These are phyloP conservation scores for Sebastes iracundus DNA, from an alignment of 2,797 vertebrate genomes.

Conservation along the genomic window DNA sequence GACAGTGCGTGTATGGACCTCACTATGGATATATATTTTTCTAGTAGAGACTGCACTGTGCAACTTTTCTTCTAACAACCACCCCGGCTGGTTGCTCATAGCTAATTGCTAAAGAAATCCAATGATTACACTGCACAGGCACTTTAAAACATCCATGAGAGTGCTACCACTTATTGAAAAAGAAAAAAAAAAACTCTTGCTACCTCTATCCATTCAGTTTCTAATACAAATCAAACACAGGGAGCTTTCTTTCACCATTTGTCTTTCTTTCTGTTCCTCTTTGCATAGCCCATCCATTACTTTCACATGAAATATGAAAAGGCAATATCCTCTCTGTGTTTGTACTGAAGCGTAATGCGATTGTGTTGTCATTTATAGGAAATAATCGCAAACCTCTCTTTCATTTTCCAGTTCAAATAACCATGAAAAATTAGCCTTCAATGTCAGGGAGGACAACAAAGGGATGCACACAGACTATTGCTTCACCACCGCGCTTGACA, in stretches of 20 bases:
- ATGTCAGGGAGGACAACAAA: slow-evolving; percentile 94
- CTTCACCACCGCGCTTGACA: slow-evolving; percentile 85
- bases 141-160: slow-evolving; percentile 80
- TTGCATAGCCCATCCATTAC: slow-evolving; percentile 89
- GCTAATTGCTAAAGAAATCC: slow-evolving; percentile 84
- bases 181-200: slow-evolving; percentile 53
- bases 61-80: slow-evolving; percentile 70
- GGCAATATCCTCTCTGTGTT: slow-evolving; percentile 92
- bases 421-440: slow-evolving; percentile 99
- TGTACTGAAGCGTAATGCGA: slow-evolving; percentile 96
- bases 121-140: slow-evolving; percentile 79
- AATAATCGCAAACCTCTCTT: slow-evolving; percentile 95
- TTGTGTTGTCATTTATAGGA: slow-evolving; percentile 99
- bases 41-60: slow-evolving; percentile 36
- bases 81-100: slow-evolving; percentile 75
- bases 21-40: slow-evolving; percentile 48
- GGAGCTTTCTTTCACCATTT: slow-evolving; percentile 82
- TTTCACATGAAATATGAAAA: slow-evolving; percentile 94
- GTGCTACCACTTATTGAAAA: slow-evolving; percentile 79
- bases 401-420: slow-evolving; percentile 99
- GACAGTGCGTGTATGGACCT: background rate
- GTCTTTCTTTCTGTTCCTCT: slow-evolving; percentile 85
- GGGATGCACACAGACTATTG: slow-evolving; percentile 83
- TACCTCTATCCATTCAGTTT: slow-evolving; percentile 79
- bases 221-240: slow-evolving; percentile 87